phyloP scores from a whole-genome alignment of 1,140 invertebrate genomes.

The Camponotus floridanus region DNA sequence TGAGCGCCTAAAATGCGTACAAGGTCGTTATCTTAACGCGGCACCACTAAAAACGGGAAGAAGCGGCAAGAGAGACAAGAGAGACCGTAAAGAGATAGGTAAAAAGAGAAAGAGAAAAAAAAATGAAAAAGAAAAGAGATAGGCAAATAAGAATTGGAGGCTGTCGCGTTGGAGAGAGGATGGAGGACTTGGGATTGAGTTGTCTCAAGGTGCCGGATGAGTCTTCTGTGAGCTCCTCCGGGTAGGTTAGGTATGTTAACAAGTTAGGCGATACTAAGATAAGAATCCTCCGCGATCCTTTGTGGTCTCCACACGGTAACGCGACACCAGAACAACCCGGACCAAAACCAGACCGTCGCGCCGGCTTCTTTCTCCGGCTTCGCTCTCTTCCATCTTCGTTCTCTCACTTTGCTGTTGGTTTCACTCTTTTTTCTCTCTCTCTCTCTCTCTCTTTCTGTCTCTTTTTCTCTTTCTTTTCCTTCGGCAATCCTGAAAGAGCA shows the following conservation, averaged over 20 bases:
- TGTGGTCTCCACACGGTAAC: conserved; percentile 80
- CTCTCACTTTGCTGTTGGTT: conserved; percentile 19
- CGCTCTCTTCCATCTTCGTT: conserved; percentile 61
- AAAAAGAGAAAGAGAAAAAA: conserved; percentile 5
- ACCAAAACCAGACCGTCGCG: conserved; percentile 76
- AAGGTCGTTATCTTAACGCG: conserved; percentile 80
- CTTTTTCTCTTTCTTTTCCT: conserved; percentile 33
- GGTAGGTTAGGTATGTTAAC: conserved; percentile 83
- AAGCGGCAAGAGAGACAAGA: conserved; percentile 36
- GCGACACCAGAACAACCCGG: conserved; percentile 81
- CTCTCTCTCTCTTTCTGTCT: conserved; percentile 23
- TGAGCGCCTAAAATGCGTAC: conserved; percentile 77
- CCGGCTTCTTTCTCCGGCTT: conserved; percentile 58
- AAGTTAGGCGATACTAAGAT: conserved; percentile 84
- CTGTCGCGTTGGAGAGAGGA: conserved; percentile 36
- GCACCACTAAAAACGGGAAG: conserved; percentile 73
- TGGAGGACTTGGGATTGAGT: conserved; percentile 73
- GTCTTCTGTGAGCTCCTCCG: conserved; percentile 71
- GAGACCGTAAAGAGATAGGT: conserved; percentile 24
- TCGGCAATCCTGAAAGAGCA: conserved; percentile 56
- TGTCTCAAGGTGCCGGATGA: conserved; percentile 76
- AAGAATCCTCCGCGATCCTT: conserved; percentile 82
- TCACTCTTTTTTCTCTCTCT: conserved; percentile 22
- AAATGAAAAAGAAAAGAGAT: conserved; percentile 35
- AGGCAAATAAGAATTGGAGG: conserved; percentile 50